phyloP scores from a whole-genome alignment of 2,113 vertebrate genomes.

The Albula goreensis region DNA sequence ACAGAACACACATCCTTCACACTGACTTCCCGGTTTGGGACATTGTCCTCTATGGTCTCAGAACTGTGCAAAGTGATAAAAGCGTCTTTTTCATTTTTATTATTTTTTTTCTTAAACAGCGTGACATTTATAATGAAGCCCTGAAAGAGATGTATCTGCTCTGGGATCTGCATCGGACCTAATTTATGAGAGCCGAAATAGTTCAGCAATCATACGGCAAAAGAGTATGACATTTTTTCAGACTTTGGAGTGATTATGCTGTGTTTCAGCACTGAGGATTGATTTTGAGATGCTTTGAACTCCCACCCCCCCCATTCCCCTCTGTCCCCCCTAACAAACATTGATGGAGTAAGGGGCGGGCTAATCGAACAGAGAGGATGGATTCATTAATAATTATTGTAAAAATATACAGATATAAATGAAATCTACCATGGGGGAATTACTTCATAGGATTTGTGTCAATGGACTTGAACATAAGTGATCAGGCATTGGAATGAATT shows the following conservation, averaged over 20 bases:
- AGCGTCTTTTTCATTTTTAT: not conserved
- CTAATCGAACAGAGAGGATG: constrained; percentile 10
- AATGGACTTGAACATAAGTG: not conserved
- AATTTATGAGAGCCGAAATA: not conserved
- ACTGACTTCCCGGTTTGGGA: not conserved
- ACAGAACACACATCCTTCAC: not conserved
- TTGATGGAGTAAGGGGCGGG: not conserved
- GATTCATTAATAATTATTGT: not conserved
- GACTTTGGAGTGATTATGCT: not conserved
- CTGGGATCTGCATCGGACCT: not conserved
- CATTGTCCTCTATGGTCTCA: not conserved
- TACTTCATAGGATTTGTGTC: constrained; percentile 6
- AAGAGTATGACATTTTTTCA: not conserved
- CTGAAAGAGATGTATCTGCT: not conserved
- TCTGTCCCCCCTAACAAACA: not conserved
- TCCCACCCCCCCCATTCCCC: not conserved
- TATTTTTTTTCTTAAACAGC: not conserved
- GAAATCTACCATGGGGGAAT: constrained; percentile 14
- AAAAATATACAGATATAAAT: constrained; percentile 15
- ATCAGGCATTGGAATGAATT: not conserved
- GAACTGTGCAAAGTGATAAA: not conserved
- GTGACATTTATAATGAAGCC: not conserved
- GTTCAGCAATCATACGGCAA: not conserved
- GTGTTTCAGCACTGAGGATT: not conserved
- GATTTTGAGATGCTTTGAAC: not conserved